Evolutionary conservation across 2,113 vertebrate genomes (phyloP), one percentile per base, ranked within the genome.

Genomic region (Nansenia antarctica): DNA sequence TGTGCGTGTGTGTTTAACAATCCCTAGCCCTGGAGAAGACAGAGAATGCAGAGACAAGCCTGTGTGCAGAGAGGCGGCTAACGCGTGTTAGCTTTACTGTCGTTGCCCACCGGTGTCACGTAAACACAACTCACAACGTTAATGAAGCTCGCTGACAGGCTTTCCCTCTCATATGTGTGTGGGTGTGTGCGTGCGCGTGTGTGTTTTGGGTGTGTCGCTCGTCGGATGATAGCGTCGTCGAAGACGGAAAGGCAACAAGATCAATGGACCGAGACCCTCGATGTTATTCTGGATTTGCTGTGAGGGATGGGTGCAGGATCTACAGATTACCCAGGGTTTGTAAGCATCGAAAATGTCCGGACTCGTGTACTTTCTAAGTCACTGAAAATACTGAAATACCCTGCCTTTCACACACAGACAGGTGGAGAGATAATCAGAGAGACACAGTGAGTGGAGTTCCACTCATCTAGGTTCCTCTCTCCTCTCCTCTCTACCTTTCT

Each of bases 101-200:
- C 62, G 59, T 64, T 77, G 49, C 73, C 26, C 45, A 67, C 31
- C 60, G 57, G 11, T 32, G 45, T 57, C 69, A 69, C 72, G 70
- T 68, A 67, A 82, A 73, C 54, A 68, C 42, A 60, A 70, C 27
- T 69, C 47, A 58, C 37, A 64, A 52, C 29, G 62, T 27, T 58
- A 71, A 67, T 53, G 61, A 34, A 65, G 49, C 52, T 65, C 57
- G 11, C 58, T 34, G 62, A 35, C 30, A 49, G 62, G 15, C 63
- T 69, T 20, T 62, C 18, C n/a, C 20, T 52, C 35, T 65, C 53
- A 6, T 65, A 18, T 54, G 29, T 47, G 53, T 68, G 11, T 66
- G 27, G 37, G 9, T 37, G 15, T 59, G 20, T 67, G 9, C 12
- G n/a, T 26, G 24, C 12, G 9, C 22, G 7, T 26, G n/a, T 47